Percentiles rank a stretch among this genome's conserved stretches.
Conservation (phyloP, 2,888 invertebrate species). For the Athrips mouffetella region DNA sequence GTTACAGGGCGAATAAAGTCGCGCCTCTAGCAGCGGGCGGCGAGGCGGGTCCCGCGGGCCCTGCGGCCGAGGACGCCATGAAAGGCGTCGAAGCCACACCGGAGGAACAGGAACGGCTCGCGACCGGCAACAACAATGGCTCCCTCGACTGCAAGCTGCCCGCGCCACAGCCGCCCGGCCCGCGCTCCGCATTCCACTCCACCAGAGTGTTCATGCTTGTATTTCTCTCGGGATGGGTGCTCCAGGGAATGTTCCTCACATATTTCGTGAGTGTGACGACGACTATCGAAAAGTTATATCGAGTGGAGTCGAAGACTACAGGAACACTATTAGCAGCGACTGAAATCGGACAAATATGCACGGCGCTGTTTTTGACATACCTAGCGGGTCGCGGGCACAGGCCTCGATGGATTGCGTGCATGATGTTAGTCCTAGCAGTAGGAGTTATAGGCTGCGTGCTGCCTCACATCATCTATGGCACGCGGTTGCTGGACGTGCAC, state of each 20-base stretch:
- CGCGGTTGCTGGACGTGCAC: conserved; percentile 79
- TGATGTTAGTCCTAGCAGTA: conserved; percentile 92
- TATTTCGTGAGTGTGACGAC: conserved; percentile 96
- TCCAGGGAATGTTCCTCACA: conserved; percentile 95
- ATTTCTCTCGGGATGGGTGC: conserved; percentile 91
- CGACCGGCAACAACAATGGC: conserved; percentile 83
- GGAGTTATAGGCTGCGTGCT: conserved; percentile 92
- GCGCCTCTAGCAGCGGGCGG: conserved; percentile 55
- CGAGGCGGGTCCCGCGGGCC: conserved; percentile 58
- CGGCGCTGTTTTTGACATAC: conserved; percentile 91
- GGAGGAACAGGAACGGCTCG: conserved; percentile 71
- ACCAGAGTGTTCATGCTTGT: conserved; percentile 93
- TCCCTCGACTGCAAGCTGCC: conserved; percentile 87
- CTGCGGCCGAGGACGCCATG: conserved; percentile 65
- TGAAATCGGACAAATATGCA: conserved; percentile 95
- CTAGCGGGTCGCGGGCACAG: conserved; percentile 94
- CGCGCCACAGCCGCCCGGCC: conserved; percentile 67
- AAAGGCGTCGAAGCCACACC: conserved; percentile 73
- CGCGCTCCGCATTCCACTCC: conserved; percentile 86
- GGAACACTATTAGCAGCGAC: conserved; percentile 94
- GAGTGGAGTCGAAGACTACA: conserved; percentile 94
- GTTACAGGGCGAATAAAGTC: conserved; percentile 62
- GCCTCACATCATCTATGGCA: conserved; percentile 92
- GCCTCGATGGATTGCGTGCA: conserved; percentile 95
- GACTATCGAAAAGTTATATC: conserved; percentile 94